Percentiles rank a stretch among this genome's conserved stretches.
These are phyloP conservation scores for Junco hyemalis DNA, from an alignment of 2,113 vertebrate species.

Conservation along the genomic window DNA sequence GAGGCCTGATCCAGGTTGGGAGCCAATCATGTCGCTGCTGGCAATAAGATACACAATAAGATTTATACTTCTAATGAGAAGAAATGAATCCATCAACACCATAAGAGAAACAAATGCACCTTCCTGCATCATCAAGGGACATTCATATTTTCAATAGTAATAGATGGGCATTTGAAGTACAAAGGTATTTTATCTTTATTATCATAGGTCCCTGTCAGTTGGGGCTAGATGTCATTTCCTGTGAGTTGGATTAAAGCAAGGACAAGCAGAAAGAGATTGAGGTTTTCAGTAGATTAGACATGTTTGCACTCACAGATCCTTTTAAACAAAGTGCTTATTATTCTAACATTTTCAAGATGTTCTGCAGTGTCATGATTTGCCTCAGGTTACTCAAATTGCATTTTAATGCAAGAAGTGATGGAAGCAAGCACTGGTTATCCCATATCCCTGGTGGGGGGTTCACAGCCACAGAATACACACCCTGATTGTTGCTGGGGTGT, in stretches of 20 bases:
- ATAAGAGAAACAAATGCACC: neutral
- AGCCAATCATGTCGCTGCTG: neutral
- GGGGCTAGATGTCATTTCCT: neutral
- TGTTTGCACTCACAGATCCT: conserved; percentile 19
- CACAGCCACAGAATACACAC: neutral
- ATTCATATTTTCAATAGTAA: neutral
- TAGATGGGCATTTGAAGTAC: neutral
- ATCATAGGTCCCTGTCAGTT: neutral
- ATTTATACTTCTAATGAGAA: neutral
- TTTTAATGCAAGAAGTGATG: neutral
- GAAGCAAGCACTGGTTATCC: neutral
- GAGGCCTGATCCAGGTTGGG: neutral
- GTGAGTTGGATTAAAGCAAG: neutral
- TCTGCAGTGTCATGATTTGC: neutral
- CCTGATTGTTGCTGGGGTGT: neutral
- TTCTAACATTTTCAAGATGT: neutral
- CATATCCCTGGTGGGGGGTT: neutral
- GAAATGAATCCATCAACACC: neutral
- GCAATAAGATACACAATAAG: neutral
- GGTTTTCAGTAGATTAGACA: neutral
- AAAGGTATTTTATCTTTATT: neutral
- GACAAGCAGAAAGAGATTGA: neutral
- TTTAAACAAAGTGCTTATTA: conserved; percentile 7
- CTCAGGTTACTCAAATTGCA: neutral
- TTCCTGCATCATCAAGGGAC: neutral